These are phyloP conservation scores for Nipponacmea schrenckii DNA, from an alignment of 2,888 invertebrate species.

Conservation along the genomic window DNA sequence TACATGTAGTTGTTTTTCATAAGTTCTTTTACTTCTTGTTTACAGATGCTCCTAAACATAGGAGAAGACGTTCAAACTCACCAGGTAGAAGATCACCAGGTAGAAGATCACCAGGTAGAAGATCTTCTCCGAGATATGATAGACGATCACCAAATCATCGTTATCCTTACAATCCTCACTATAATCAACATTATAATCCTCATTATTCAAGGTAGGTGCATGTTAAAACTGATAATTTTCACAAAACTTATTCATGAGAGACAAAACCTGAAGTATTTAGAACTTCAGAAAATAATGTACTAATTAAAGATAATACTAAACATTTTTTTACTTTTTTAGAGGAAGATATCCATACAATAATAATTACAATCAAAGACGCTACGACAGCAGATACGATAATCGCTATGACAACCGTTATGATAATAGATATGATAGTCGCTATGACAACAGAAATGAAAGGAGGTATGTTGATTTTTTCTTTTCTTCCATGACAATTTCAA, in stretches of 20 bases:
- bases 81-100: constrained; percentile 25
- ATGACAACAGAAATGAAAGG: neutral
- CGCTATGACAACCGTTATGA: neutral
- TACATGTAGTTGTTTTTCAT: no score
- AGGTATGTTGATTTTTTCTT: no score
- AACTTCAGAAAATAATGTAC: no score
- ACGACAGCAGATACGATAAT: neutral
- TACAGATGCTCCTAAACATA: constrained; percentile 17
- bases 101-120: constrained; percentile 27
- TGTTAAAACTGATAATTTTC: no score
- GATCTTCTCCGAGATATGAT: constrained; percentile 31
- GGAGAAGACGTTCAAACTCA: constrained; percentile 30
- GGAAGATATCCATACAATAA: neutral
- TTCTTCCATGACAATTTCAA: no score
- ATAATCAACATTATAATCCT: neutral
- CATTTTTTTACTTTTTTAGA: neutral
- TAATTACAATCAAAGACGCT: neutral
- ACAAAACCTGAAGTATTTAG: no score
- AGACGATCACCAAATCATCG: constrained; percentile 20
- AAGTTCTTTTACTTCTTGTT: neutral
- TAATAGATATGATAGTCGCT: neutral
- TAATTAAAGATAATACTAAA: no score
- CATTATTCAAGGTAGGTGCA: neutral
- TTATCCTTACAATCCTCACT: constrained; percentile 20
- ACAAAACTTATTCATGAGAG: no score